Evolutionary conservation across 1,140 invertebrate genomes (phyloP).

Genomic region (Drosophila biarmipes): DNA sequence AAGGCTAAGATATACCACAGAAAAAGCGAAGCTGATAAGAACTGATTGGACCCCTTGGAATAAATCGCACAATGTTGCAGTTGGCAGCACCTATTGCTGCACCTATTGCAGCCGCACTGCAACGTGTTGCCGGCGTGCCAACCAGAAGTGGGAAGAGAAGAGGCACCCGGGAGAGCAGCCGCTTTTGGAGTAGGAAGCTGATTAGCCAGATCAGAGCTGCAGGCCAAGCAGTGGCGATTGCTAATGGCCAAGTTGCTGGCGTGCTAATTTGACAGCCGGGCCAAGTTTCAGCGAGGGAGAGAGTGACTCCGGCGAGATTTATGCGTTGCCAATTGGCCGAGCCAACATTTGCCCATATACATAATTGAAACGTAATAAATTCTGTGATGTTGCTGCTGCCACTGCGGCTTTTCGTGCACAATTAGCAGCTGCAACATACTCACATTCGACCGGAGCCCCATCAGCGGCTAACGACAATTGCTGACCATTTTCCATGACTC

Average conservation of each 20-base stretch:
- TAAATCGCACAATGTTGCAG: slow-evolving; percentile 15
- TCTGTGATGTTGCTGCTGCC: slow-evolving; percentile 40
- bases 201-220: slow-evolving; percentile 45
- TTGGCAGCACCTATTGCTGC: too few relatives aligned
- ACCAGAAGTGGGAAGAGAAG: neutral
- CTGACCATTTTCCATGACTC: slow-evolving; percentile 67
- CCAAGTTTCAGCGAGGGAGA: slow-evolving; percentile 25
- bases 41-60: slow-evolving; percentile 24
- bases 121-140: slow-evolving; percentile 5
- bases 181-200: slow-evolving; percentile 44
- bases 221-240: slow-evolving; percentile 29
- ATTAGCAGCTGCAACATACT: slow-evolving; percentile 54
- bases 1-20: neutral
- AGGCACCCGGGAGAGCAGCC: neutral
- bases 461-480: slow-evolving; percentile 57
- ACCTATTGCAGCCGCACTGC: neutral
- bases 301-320: slow-evolving; percentile 54
- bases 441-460: neutral
- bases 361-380: slow-evolving; percentile 83
- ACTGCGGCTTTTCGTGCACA: slow-evolving; percentile 68
- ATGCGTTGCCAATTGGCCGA: slow-evolving; percentile 73
- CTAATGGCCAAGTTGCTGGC: slow-evolving; percentile 47
- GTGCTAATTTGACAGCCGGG: slow-evolving; percentile 71
- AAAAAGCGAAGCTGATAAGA: slow-evolving; percentile 18
- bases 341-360: slow-evolving; percentile 77